Evolutionary conservation across 2,797 vertebrate genomes (phyloP).

Genomic region (Cossypha heuglini): DNA sequence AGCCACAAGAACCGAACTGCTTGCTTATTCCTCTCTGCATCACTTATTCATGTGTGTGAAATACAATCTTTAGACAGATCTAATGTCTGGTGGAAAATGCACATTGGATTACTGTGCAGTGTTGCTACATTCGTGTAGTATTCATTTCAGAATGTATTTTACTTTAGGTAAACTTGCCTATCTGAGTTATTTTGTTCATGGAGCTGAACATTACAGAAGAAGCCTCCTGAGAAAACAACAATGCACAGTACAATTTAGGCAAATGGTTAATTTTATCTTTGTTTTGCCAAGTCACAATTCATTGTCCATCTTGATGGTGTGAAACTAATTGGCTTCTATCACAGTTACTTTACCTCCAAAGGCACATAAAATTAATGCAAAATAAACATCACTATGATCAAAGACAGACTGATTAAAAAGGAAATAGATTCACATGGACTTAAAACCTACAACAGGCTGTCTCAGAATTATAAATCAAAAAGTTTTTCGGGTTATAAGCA

Average conservation of each 20-base stretch:
- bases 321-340: slow-evolving; percentile 76
- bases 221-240: slow-evolving; percentile 56
- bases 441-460: neutral
- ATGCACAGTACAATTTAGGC: slow-evolving; percentile 62
- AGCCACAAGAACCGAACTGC: neutral
- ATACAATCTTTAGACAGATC: slow-evolving; percentile 46
- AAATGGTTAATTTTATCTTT: slow-evolving; percentile 74
- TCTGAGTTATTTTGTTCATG: slow-evolving; percentile 57
- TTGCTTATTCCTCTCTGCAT: neutral
- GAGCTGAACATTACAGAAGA: slow-evolving; percentile 57
- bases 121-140: neutral
- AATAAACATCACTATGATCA: slow-evolving; percentile 65
- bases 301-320: slow-evolving; percentile 72
- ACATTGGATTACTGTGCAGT: slow-evolving; percentile 56
- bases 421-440: slow-evolving; percentile 16
- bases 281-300: slow-evolving; percentile 72
- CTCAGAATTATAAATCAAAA: slow-evolving; percentile 60
- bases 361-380: slow-evolving; percentile 75
- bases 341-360: slow-evolving; percentile 66
- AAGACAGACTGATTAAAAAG: slow-evolving; percentile 60
- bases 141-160: slow-evolving; percentile 45
- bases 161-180: slow-evolving; percentile 18
- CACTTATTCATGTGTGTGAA: slow-evolving; percentile 49
- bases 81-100: slow-evolving; percentile 64
- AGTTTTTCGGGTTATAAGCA: slow-evolving; percentile 54